phyloP scores from a whole-genome alignment of 2,888 invertebrate species.

The Apodemia mormo region DNA sequence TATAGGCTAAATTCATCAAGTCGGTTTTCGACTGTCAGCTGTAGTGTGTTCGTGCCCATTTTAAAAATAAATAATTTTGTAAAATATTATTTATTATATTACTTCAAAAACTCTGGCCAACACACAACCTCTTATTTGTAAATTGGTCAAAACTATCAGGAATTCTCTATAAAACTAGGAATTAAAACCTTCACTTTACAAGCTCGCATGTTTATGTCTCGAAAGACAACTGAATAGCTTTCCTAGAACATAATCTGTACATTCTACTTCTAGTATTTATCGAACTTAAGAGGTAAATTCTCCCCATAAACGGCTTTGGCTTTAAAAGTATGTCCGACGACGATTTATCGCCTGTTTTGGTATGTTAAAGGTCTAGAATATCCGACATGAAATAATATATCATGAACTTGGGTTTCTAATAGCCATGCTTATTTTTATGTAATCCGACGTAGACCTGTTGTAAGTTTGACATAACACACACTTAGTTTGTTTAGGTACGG shows the following conservation, averaged over 20 bases:
- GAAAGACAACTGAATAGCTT: conserved; percentile 51
- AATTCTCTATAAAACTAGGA: not conserved
- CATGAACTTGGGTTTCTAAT: conserved; percentile 22
- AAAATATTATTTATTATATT: too few species aligned
- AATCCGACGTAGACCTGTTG: not conserved
- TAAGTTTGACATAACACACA: not conserved
- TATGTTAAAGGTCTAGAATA: conserved; percentile 35
- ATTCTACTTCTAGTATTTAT: conserved; percentile 34
- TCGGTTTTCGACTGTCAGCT: too few species aligned
- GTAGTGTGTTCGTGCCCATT: too few species aligned
- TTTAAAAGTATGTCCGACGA: conserved; percentile 38
- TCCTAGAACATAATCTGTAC: conserved; percentile 34
- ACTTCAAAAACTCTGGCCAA: too few species aligned
- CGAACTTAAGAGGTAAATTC: conserved; percentile 40
- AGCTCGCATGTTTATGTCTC: conserved; percentile 30
- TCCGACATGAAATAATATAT: conserved; percentile 32
- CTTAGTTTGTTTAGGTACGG: too few species aligned
- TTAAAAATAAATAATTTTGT: too few species aligned
- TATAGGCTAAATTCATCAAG: too few species aligned
- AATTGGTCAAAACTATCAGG: too few species aligned
- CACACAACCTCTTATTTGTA: too few species aligned
- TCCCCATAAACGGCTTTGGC: conserved; percentile 41
- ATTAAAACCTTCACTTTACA: conserved; percentile 3
- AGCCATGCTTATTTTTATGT: not conserved
- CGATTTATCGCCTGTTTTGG: conserved; percentile 38